Percentiles rank a stretch among this genome's conserved stretches.
Conservation (phyloP, 2,113 vertebrate genomes). For the Hyla sarda region DNA sequence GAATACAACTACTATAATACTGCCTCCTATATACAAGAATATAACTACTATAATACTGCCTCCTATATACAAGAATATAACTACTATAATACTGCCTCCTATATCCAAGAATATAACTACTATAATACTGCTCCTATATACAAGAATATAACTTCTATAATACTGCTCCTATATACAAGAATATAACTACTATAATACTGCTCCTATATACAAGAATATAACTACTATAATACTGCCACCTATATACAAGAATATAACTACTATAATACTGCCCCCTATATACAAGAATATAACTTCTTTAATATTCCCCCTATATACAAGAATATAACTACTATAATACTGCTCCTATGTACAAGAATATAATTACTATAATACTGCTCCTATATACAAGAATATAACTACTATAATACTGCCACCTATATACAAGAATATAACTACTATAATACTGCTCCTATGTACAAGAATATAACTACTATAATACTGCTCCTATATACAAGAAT, state of each 20-base stretch:
- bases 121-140: not conserved
- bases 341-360: too few species aligned
- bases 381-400: constrained; percentile 8
- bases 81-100: not conserved
- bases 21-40: constrained; percentile 1
- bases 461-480: constrained; percentile 18
- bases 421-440: constrained; percentile 13
- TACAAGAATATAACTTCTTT: constrained; percentile 15
- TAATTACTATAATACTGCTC: not conserved
- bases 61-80: constrained; percentile 1
- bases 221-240: not conserved
- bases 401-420: not conserved
- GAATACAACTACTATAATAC: constrained; percentile 18
- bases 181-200: constrained; percentile 18
- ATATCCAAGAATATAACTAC: too few species aligned
- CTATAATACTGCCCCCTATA: not conserved
- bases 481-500: not conserved
- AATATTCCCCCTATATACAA: not conserved
- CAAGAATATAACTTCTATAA: not conserved
- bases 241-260: constrained; percentile 8
- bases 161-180: constrained; percentile 4
- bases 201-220: constrained; percentile 5
- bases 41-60: constrained; percentile 3
- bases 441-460: constrained; percentile 6
- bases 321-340: constrained; percentile 3